Evolutionary conservation across 1,140 invertebrate genomes (phyloP), one percentile per base, ranked within the genome.

Genomic region (Heliconius melpomene): DNA sequence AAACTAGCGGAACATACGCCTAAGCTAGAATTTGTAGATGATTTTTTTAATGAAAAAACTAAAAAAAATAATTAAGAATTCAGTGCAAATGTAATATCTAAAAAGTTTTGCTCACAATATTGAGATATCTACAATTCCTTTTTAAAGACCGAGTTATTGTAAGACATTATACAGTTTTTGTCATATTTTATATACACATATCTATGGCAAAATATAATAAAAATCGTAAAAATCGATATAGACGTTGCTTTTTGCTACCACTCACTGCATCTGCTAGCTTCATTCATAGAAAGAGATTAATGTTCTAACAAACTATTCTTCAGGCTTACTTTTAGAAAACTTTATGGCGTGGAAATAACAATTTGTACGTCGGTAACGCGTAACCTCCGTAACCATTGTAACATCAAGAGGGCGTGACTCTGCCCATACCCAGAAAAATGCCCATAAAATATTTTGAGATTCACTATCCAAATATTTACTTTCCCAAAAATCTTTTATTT

Each of bases 381-480:
- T 50, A 71, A 85, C 75, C 81, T 83, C 79, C 75, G 79, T 80
- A 46, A 46, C 40, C 5, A 88, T 92, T 91, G 90, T 92, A 74
- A 78, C 50, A 52, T 71, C 11, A 74, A 86, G 89, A 93, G 91
- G 92, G 92, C 92, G 92, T 94, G 91, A 94, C 91, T 87, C 86
- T 82, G 84, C 71, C 81, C 71, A 74, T 80, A 70, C 75, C 83
- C 66, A 78, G 78, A 81, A 79, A 77, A 72, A 66, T 77, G 52
- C 20, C 71, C 81, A 72, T 85, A 70, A 86, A 88, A 91, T 93
- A 86, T 94, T 91, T 84, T 91, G 90, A 90, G 79, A 72, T 72
- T 36, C 86, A 82, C 82, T 86, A 93, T 93, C 91, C 91, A 92
- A 94, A 94, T 94, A 94, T 94, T 94, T 91, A 94, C 92, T 91